These are phyloP conservation scores for Sisor rabdophorus DNA, from an alignment of 2,113 vertebrate genomes.

Conservation along the genomic window DNA sequence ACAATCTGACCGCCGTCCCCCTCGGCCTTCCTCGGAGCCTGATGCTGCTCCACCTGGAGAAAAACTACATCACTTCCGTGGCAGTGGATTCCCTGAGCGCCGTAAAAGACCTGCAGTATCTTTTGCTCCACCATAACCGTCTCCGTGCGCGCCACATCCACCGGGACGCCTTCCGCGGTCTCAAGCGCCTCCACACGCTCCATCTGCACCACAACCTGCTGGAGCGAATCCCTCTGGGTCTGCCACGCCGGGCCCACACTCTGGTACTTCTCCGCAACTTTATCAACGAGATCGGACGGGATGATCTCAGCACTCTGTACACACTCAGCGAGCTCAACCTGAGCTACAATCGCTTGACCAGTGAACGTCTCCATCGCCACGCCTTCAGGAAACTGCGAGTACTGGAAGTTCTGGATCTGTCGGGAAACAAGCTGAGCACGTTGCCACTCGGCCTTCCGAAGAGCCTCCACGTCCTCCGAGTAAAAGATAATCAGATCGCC, in stretches of 20 bases:
- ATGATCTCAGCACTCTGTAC: constrained; percentile 85
- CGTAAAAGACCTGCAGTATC: constrained; percentile 88
- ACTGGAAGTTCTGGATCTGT: constrained; percentile 85
- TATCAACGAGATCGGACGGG: constrained; percentile 84
- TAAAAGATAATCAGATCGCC: constrained; percentile 85
- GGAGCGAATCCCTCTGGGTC: constrained; percentile 84
- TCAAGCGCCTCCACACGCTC: constrained; percentile 94
- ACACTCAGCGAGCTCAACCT: constrained; percentile 93
- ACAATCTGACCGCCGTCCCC: constrained; percentile 87
- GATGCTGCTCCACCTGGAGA: constrained; percentile 91
- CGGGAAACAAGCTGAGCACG: constrained; percentile 80
- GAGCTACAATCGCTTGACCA: constrained; percentile 93
- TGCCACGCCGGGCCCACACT: constrained; percentile 88
- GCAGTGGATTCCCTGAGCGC: constrained; percentile 76
- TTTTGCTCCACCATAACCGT: constrained; percentile 93
- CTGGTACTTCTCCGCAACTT: constrained; percentile 94
- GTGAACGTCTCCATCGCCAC: constrained; percentile 78
- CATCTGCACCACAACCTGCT: constrained; percentile 95
- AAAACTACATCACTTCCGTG: constrained; percentile 84
- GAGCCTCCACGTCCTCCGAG: constrained; percentile 80
- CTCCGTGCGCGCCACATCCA: constrained; percentile 85
- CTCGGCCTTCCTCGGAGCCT: constrained; percentile 86
- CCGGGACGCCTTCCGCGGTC: constrained; percentile 82
- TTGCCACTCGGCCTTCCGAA: constrained; percentile 85
- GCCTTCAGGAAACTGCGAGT: constrained; percentile 90